Evolutionary conservation across 2,888 invertebrate genomes (phyloP).

Genomic region (Yponomeuta sedellus): DNA sequence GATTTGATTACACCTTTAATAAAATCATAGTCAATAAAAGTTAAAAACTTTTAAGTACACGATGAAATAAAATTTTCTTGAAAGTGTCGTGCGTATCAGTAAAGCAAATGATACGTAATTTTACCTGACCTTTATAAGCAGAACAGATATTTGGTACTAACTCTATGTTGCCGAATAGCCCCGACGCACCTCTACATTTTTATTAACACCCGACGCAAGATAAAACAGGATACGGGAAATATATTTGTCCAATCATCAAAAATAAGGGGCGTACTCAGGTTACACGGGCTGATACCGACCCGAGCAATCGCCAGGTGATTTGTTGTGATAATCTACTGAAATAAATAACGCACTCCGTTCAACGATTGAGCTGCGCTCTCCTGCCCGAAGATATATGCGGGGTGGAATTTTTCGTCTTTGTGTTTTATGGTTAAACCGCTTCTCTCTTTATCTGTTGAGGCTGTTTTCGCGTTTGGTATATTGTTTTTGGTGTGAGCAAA

Average conservation of each 20-base stretch:
- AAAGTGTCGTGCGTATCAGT: no score
- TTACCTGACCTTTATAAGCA: neutral
- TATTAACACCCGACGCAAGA: conserved; percentile 73
- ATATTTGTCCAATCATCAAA: conserved; percentile 76
- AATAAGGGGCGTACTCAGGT: conserved; percentile 73
- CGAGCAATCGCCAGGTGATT: conserved; percentile 63
- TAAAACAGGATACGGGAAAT: conserved; percentile 74
- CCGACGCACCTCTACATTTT: conserved; percentile 65
- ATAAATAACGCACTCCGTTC: conserved; percentile 68
- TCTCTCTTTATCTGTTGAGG: neutral
- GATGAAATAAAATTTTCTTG: no score
- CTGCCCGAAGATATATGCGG: conserved; percentile 37
- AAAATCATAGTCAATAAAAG: no score
- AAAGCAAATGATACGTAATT: no score
- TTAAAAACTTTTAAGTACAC: no score
- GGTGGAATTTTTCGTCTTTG: conserved; percentile 24
- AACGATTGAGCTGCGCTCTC: conserved; percentile 64
- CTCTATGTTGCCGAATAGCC: conserved; percentile 18
- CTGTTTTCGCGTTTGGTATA: neutral
- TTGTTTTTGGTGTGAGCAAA: neutral
- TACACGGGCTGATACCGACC: conserved; percentile 67
- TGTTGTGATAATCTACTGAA: conserved; percentile 71
- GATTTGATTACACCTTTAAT: no score
- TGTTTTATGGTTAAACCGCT: conserved; percentile 9
- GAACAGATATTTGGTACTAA: neutral